phyloP scores from a whole-genome alignment of 2,113 vertebrate species.

The Aptenodytes forsteri region DNA sequence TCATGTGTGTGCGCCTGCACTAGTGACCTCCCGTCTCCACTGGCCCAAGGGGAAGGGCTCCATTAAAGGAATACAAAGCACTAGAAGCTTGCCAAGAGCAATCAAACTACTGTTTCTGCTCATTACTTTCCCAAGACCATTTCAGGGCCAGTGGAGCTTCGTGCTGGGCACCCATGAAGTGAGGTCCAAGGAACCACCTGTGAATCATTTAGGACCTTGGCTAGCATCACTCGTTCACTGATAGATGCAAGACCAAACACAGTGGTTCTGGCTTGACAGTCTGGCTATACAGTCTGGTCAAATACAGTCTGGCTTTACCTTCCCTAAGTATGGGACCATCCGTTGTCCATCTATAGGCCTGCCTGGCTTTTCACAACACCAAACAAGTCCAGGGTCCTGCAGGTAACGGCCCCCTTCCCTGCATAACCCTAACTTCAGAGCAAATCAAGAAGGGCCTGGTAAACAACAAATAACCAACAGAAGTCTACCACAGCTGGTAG shows the following conservation, averaged over 20 bases:
- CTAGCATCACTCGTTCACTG: neutral
- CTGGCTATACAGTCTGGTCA: neutral
- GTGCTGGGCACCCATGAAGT: neutral
- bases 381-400: neutral
- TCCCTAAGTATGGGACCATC: neutral
- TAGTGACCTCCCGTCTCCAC: neutral
- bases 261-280: neutral
- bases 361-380: neutral
- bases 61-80: neutral
- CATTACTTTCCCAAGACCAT: neutral
- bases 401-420: neutral
- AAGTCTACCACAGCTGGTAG: neutral
- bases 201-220: neutral
- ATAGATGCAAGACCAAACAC: neutral
- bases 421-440: neutral
- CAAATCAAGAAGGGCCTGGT: neutral
- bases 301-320: neutral
- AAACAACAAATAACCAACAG: neutral
- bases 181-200: neutral
- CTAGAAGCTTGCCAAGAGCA: neutral
- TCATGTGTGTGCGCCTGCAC: neutral
- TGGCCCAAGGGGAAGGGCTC: neutral
- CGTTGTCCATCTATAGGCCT: fast-evolving
- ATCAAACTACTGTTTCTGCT: neutral
- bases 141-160: neutral